phyloP scores from a whole-genome alignment of 2,888 invertebrate species.

The Eupithecia dodoneata region DNA sequence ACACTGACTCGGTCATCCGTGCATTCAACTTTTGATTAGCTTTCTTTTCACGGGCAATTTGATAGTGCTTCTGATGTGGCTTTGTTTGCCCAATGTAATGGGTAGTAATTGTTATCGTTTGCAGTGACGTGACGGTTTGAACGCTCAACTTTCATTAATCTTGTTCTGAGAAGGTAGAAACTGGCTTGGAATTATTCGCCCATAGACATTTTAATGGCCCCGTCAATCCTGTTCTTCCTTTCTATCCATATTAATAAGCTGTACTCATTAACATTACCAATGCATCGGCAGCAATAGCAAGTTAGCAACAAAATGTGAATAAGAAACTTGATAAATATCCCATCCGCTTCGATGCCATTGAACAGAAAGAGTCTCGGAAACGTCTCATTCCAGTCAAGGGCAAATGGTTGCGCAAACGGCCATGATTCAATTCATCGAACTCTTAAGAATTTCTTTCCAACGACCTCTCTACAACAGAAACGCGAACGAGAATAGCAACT shows the following conservation, averaged over 20 bases:
- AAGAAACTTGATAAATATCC: constrained; percentile 4
- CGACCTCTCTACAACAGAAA: constrained; percentile 35
- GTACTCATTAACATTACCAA: constrained; percentile 37
- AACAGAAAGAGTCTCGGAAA: constrained; percentile 10
- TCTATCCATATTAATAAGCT: constrained; percentile 42
- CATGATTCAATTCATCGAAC: constrained; percentile 48
- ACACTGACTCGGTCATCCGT: constrained; percentile 85
- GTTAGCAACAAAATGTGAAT: not conserved
- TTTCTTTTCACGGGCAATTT: constrained; percentile 78
- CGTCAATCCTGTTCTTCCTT: constrained; percentile 42
- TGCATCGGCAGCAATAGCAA: constrained; percentile 18
- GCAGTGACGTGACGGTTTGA: not conserved
- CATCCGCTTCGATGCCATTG: not conserved
- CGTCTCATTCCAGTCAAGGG: constrained; percentile 43
- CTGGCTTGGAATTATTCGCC: constrained; percentile 21
- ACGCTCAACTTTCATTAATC: constrained; percentile 20
- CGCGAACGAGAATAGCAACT: constrained; percentile 41
- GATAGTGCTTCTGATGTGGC: constrained; percentile 54
- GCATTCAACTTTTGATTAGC: constrained; percentile 84
- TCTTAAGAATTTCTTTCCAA: constrained; percentile 36
- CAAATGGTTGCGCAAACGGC: constrained; percentile 49
- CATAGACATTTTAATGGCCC: constrained; percentile 35
- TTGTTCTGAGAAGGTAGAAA: constrained; percentile 17
- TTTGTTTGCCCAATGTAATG: constrained; percentile 16
- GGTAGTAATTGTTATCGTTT: constrained; percentile 18